Conservation (phyloP, 2,797 vertebrate species). For the Acanthurus leucopareius region DNA sequence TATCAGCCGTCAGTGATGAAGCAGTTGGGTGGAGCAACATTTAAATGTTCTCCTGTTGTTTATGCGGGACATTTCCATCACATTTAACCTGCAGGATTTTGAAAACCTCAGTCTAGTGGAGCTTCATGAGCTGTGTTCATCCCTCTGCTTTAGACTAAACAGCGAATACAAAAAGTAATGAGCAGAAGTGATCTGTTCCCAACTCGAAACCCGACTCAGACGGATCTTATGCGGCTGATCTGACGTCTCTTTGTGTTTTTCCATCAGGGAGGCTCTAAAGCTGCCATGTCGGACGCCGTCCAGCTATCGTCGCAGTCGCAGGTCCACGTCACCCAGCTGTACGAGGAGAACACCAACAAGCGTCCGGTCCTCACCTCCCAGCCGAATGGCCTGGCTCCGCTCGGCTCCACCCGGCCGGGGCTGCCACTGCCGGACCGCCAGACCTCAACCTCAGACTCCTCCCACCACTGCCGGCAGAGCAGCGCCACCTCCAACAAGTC, state of each 20-base stretch:
- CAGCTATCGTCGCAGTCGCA: conserved; percentile 90
- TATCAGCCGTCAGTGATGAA: too few species aligned
- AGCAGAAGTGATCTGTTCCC: neutral
- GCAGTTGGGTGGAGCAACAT: too few species aligned
- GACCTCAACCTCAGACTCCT: conserved; percentile 77
- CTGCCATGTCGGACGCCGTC: conserved; percentile 93
- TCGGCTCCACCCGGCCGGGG: conserved; percentile 86
- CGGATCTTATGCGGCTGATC: neutral
- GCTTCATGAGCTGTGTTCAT: too few species aligned
- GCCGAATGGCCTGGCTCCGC: conserved; percentile 93
- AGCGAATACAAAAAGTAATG: neutral
- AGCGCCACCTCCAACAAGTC: conserved; percentile 93
- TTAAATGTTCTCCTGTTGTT: too few species aligned
- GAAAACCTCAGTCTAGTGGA: too few species aligned
- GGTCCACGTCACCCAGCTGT: conserved; percentile 93
- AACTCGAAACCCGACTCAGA: too few species aligned
- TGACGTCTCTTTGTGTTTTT: neutral
- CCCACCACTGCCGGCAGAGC: conserved; percentile 91
- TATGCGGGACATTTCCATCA: too few species aligned
- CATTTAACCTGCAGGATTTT: too few species aligned
- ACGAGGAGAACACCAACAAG: conserved; percentile 97
- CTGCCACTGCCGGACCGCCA: conserved; percentile 90
- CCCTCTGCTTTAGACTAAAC: neutral
- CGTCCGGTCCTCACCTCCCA: conserved; percentile 93
- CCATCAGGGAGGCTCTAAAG: conserved; percentile 91